Conservation (phyloP, 2,113 vertebrate species). For the Kryptolebias marmoratus region DNA sequence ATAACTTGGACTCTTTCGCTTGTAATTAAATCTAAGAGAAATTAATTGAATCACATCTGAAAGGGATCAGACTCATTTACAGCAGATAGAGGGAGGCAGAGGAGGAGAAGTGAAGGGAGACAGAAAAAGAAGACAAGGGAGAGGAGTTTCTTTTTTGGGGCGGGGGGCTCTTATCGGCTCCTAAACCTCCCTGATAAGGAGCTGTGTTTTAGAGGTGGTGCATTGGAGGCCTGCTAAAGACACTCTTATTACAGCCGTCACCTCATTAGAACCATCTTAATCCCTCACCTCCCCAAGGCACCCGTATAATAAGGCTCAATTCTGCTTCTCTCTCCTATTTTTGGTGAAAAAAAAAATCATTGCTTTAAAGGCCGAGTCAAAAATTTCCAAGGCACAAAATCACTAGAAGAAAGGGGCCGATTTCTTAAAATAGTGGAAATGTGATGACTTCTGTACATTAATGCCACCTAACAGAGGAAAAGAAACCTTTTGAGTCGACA, state of each 20-base stretch:
- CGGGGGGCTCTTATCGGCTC: constrained; percentile 66
- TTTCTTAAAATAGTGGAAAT: constrained; percentile 37
- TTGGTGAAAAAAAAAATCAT: constrained; percentile 76
- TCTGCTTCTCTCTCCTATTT: constrained; percentile 79
- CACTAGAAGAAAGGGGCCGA: constrained; percentile 53
- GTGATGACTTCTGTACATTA: constrained; percentile 34
- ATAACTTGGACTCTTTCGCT: constrained; percentile 80
- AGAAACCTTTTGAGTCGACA: constrained; percentile 35
- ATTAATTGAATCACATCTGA: constrained; percentile 85
- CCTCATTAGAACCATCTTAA: constrained; percentile 85
- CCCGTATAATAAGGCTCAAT: constrained; percentile 78
- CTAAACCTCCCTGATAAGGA: constrained; percentile 78
- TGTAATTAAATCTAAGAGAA: constrained; percentile 86
- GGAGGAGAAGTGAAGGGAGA: constrained; percentile 63
- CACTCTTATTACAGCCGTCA: constrained; percentile 83
- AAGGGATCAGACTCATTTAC: constrained; percentile 83
- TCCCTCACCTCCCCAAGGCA: constrained; percentile 78
- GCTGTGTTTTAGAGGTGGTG: constrained; percentile 67
- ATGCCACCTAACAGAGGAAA: constrained; percentile 29
- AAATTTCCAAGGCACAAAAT: constrained; percentile 65
- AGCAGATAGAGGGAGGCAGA: constrained; percentile 64
- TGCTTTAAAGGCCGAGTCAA: constrained; percentile 73
- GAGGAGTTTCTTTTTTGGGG: constrained; percentile 19
- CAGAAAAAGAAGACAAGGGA: constrained; percentile 38
- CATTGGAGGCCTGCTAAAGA: constrained; percentile 75